Base-by-base conservation (phyloP, 2,888 invertebrate genomes). In the Cantharis nigra region DNA sequence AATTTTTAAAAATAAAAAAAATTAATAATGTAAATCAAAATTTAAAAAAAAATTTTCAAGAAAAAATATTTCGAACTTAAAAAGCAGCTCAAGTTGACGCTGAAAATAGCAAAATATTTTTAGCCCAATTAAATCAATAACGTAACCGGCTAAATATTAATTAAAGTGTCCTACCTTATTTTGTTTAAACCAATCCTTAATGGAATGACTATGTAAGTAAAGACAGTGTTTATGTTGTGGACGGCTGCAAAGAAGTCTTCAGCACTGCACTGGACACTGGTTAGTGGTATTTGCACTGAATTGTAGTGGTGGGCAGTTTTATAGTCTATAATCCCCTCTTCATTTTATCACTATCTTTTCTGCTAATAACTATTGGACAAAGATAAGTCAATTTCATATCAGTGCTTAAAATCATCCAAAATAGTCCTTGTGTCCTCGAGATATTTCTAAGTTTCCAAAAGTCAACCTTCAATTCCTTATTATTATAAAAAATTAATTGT, bases 221-320 rank as follows among this genome's bases (percentile, higher is more conserved):
- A 23, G 26, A 67, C 26, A 23, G 20, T 67, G 20, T 67, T 67
- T 67, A 9, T 26, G 18, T 33, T 70, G 33, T 70, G 28, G 70
- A 67, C 65, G 20, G 65, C 26, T 67, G 26, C 23, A 63, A 69
- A 70, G 73, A 70, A 70, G 76, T 78, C 78, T 78, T 78, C 75
- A 71, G 75, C 78, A 79, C 78, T 78, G 73, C 81, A 81, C 81
- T 81, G 78, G 77, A 70, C 80, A 81, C 81, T 80, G 77, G 78
- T 73, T 78, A 79, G 72, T 73, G 62, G 78, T 73, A 77, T 77
- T 80, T 80, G 81, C 77, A 77, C 70, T 74, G 28, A 14, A 26
- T 14, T 69, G 23, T 69, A 14, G 76, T 64, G 78, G 74, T 80
- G 81, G 78, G 69, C 79, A 78, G 76, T 74, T 81, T 78, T 81